phyloP scores from a whole-genome alignment of 2,797 vertebrate genomes.

The Synanceia verrucosa region DNA sequence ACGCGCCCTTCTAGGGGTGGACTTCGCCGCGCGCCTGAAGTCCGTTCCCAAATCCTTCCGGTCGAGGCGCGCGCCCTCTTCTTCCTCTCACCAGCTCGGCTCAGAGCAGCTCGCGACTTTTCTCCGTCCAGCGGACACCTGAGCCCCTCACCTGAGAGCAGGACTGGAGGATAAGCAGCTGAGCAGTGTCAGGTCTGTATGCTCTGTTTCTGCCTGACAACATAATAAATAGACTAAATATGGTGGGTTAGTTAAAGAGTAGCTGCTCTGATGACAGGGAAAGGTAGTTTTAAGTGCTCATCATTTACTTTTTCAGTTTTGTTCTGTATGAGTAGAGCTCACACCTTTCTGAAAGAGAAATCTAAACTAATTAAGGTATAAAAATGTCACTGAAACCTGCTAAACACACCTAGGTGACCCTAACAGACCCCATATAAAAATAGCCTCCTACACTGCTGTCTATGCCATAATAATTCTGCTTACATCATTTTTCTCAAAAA shows the following conservation, averaged over 20 bases:
- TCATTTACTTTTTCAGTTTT: neutral
- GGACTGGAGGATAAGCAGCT: conserved; percentile 19
- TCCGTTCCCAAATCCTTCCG: conserved; percentile 58
- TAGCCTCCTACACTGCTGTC: no score
- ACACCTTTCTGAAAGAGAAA: neutral
- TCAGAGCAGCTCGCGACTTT: conserved; percentile 19
- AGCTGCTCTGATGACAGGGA: neutral
- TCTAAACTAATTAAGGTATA: no score
- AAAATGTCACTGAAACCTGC: neutral
- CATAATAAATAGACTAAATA: no score
- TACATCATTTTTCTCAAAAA: no score
- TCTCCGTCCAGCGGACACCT: conserved; percentile 17
- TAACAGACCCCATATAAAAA: no score
- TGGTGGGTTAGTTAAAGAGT: no score
- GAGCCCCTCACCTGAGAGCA: neutral
- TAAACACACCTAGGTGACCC: neutral
- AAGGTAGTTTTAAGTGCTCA: no score
- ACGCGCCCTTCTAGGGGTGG: conserved; percentile 40
- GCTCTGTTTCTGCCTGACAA: no score
- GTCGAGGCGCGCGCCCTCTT: conserved; percentile 46
- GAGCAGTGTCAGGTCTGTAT: conserved; percentile 41
- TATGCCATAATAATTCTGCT: no score
- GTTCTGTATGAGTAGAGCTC: neutral
- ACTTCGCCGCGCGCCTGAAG: conserved; percentile 38
- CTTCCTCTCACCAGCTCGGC: conserved; percentile 8